These are phyloP conservation scores for Nomada ferruginata DNA, from an alignment of 2,888 invertebrate species.

Conservation along the genomic window DNA sequence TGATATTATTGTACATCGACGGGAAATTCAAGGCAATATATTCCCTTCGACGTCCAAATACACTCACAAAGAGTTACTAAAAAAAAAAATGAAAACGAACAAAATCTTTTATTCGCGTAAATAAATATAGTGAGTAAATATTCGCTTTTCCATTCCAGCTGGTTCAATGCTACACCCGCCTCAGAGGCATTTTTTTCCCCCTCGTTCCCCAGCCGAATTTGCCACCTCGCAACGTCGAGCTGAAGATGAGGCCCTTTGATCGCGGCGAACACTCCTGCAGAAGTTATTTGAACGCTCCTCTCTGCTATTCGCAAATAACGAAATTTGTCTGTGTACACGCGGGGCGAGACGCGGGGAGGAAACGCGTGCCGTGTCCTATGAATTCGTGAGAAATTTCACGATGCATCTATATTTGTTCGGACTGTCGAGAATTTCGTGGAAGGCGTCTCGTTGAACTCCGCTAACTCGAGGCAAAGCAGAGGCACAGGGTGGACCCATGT, in stretches of 20 bases:
- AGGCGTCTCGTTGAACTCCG: conserved; percentile 38
- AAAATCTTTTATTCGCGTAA: neutral
- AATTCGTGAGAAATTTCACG: conserved; percentile 52
- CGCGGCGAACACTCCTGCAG: conserved; percentile 2
- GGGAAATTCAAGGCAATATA: too few relatives aligned
- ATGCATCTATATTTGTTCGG: conserved; percentile 44
- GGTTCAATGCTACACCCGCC: neutral
- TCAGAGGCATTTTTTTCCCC: neutral
- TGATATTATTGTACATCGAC: too few relatives aligned
- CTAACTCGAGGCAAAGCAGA: conserved; percentile 11
- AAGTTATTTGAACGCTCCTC: conserved; percentile 29
- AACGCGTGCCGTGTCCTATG: conserved; percentile 22
- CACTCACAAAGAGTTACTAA: too few relatives aligned
- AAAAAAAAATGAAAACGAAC: too few relatives aligned
- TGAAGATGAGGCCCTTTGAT: conserved; percentile 32
- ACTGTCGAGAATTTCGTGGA: conserved; percentile 48
- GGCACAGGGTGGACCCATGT: conserved; percentile 48
- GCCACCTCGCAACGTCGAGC: conserved; percentile 3
- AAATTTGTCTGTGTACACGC: conserved; percentile 52
- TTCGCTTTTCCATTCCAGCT: neutral
- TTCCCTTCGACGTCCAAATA: too few relatives aligned
- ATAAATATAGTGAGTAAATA: neutral
- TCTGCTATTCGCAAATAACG: conserved; percentile 44
- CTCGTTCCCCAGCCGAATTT: neutral
- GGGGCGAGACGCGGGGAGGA: neutral